These are phyloP conservation scores for Hirtodrosophila histrioides DNA, from an alignment of 2,888 invertebrate species.

Conservation along the genomic window DNA sequence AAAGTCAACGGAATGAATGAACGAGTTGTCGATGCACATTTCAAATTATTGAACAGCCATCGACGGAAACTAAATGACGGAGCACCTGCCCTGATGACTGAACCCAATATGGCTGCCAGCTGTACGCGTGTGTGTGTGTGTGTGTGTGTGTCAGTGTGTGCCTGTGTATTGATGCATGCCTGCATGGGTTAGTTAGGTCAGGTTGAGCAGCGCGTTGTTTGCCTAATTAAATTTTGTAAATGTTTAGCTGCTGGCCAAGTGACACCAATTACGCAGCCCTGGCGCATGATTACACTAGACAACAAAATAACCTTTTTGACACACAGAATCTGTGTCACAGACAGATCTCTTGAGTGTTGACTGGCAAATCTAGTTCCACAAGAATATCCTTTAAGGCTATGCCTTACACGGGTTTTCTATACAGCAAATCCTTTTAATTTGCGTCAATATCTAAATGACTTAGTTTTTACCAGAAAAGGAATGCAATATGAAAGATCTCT, in stretches of 20 bases:
- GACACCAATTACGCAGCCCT: slow-evolving; percentile 19
- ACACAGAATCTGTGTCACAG: no score
- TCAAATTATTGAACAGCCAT: slow-evolving; percentile 51
- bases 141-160: slow-evolving; percentile 9
- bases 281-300: background rate
- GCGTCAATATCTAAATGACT: no score
- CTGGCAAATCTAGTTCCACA: no score
- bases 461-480: no score
- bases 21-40: slow-evolving; percentile 35
- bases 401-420: no score
- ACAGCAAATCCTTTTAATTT: no score
- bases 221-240: slow-evolving; percentile 57
- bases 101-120: slow-evolving; percentile 49
- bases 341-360: no score
- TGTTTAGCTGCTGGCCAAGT: slow-evolving; percentile 41
- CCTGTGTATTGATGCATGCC: slow-evolving; percentile 8
- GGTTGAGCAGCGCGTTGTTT: slow-evolving; percentile 37
- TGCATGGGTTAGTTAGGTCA: slow-evolving; percentile 20
- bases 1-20: slow-evolving; percentile 55
- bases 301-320: no score
- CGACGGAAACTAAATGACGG: slow-evolving; percentile 58
- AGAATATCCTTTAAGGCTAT: no score
- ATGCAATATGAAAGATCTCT: no score
- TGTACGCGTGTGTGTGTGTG: background rate
- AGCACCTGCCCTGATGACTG: slow-evolving; percentile 42